Percentiles rank a stretch among this genome's conserved stretches.
Evolutionary conservation across 2,113 vertebrate species (phyloP).

Genomic region (Elaphurus davidianus): DNA sequence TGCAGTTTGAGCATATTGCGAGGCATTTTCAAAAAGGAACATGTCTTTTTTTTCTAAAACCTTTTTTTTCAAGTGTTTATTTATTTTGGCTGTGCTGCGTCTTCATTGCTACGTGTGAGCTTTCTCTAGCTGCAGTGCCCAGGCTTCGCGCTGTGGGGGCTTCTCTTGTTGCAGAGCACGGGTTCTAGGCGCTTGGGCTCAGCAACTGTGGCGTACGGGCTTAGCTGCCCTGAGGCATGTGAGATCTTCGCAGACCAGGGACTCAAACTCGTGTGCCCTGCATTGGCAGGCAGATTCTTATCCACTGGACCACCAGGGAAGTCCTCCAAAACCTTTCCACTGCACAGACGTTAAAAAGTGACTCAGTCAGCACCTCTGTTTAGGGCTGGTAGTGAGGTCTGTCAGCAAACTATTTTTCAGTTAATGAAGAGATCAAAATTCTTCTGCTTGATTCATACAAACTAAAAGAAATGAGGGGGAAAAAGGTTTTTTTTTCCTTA

Average conservation of each 20-base stretch:
- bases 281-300: background rate
- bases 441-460: background rate
- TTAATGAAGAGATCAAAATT: background rate
- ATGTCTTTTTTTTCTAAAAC: background rate
- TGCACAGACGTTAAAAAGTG: background rate
- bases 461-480: background rate
- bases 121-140: fast-evolving
- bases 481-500: background rate
- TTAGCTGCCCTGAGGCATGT: background rate
- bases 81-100: background rate
- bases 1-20: background rate
- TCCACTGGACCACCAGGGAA: background rate
- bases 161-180: background rate
- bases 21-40: background rate
- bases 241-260: background rate
- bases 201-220: fast-evolving
- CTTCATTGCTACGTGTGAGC: background rate
- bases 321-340: background rate
- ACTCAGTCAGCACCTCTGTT: background rate
- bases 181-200: background rate
- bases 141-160: background rate
- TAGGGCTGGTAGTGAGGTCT: background rate
- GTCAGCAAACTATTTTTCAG: background rate
- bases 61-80: fast-evolving
- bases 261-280: background rate